A percentile compares a stretch with the other conserved stretches of the same genome.
Evolutionary conservation across 2,888 invertebrate genomes (phyloP).

Genomic region (Drosophila buzzatii): DNA sequence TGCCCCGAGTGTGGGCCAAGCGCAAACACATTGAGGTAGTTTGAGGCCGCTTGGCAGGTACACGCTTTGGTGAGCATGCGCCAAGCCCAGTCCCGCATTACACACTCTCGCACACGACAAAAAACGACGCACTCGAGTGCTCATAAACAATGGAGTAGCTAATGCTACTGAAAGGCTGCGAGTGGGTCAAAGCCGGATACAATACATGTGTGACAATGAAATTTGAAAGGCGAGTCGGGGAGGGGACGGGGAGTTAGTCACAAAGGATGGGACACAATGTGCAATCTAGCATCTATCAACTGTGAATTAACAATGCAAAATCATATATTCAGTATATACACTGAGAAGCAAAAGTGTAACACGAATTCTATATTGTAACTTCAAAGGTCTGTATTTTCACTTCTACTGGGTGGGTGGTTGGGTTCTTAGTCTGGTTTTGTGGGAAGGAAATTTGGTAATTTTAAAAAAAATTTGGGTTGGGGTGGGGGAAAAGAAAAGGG

Average conservation of each 20-base stretch:
- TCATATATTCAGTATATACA: too few species aligned
- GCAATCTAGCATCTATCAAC: background rate
- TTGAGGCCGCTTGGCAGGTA: slow-evolving; percentile 46
- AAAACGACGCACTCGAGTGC: slow-evolving; percentile 13
- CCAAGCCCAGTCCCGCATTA: background rate
- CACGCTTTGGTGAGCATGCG: slow-evolving; percentile 54
- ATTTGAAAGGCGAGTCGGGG: background rate
- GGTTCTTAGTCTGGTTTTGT: too few species aligned
- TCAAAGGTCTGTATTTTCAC: too few species aligned
- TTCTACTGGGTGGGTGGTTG: too few species aligned
- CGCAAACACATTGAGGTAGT: slow-evolving; percentile 66
- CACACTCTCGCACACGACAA: background rate
- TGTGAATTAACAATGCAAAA: too few species aligned
- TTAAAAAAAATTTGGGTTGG: too few species aligned
- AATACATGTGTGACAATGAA: slow-evolving; percentile 13
- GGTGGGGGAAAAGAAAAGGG: too few species aligned
- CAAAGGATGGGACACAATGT: background rate
- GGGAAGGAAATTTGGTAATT: too few species aligned
- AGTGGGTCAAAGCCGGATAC: slow-evolving; percentile 32
- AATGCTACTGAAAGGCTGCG: background rate
- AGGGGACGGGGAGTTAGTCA: background rate
- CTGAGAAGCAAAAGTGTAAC: too few species aligned
- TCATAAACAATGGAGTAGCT: slow-evolving; percentile 39
- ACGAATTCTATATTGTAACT: too few species aligned
- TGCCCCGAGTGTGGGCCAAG: slow-evolving; percentile 50